Conservation (phyloP, 1,140 invertebrate genomes). For the Hermatobates lingyangjiaoensis region DNA sequence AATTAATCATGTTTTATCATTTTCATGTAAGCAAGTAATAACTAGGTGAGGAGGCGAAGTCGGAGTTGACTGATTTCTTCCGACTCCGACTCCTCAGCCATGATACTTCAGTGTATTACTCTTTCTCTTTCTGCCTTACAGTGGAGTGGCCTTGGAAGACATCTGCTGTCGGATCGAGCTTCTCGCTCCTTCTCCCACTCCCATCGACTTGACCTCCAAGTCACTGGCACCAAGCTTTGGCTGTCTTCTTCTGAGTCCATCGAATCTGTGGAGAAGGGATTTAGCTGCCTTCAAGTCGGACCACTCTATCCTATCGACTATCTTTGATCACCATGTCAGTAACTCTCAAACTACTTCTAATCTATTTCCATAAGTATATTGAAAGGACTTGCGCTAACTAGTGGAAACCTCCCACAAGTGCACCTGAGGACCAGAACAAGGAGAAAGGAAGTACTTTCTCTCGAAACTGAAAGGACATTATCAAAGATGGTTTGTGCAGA, state of each 20-base stretch:
- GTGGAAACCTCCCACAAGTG: too few species aligned
- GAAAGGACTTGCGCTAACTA: not conserved
- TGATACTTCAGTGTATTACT: not conserved
- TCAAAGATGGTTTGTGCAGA: too few species aligned
- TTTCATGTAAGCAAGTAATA: too few species aligned
- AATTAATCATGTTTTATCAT: too few species aligned
- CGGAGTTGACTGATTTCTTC: too few species aligned
- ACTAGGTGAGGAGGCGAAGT: too few species aligned
- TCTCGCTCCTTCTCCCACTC: too few species aligned
- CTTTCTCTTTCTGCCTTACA: slow-evolving; percentile 24
- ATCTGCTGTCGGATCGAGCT: slow-evolving; percentile 76
- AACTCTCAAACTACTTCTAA: not conserved
- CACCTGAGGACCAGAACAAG: too few species aligned
- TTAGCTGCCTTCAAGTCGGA: slow-evolving; percentile 53
- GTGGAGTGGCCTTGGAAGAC: slow-evolving; percentile 48
- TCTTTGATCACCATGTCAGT: slow-evolving; percentile 60
- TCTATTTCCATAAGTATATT: not conserved
- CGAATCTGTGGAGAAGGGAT: slow-evolving; percentile 81
- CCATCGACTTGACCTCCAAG: too few species aligned
- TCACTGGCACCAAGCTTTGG: slow-evolving; percentile 42
- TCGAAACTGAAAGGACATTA: too few species aligned
- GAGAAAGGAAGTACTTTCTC: not conserved
- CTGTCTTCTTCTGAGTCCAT: slow-evolving; percentile 81
- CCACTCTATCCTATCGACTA: slow-evolving; percentile 53
- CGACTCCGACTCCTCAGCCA: not conserved